Conservation (phyloP, 1,140 invertebrate species). For the Samia ricini region DNA sequence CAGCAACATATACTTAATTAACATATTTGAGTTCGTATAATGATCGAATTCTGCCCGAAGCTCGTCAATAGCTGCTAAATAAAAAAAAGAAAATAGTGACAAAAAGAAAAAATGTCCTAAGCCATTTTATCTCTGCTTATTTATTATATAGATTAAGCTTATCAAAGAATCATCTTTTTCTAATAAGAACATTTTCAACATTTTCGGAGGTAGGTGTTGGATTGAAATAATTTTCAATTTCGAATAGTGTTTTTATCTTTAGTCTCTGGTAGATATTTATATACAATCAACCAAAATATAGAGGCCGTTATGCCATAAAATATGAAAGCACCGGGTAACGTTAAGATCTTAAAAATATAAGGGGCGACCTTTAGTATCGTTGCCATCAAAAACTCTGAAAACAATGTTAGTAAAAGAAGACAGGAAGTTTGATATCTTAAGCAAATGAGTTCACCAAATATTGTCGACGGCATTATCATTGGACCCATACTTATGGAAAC, state of each 20-base stretch:
- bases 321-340: slow-evolving; percentile 31
- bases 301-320: slow-evolving; percentile 25
- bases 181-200: neutral
- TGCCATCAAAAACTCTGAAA: slow-evolving; percentile 23
- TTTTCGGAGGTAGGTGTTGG: neutral
- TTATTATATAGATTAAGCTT: neutral
- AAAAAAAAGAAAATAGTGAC: too few species aligned
- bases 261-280: slow-evolving; percentile 36
- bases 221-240: slow-evolving; percentile 30
- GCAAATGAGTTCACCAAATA: slow-evolving; percentile 34
- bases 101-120: too few species aligned
- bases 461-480: slow-evolving; percentile 30
- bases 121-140: too few species aligned
- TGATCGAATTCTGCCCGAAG: too few species aligned
- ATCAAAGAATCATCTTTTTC: neutral
- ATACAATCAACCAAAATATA: slow-evolving; percentile 27
- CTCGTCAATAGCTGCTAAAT: too few species aligned
- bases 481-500: slow-evolving; percentile 27
- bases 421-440: slow-evolving; percentile 25
- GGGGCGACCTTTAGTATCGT: slow-evolving; percentile 29
- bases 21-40: too few species aligned
- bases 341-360: slow-evolving; percentile 24
- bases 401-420: slow-evolving; percentile 22
- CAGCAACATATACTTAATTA: too few species aligned
- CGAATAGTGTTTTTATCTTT: slow-evolving; percentile 35